Evolutionary conservation across 2,113 vertebrate species (phyloP).

Genomic region (Paradisaea rubra): DNA sequence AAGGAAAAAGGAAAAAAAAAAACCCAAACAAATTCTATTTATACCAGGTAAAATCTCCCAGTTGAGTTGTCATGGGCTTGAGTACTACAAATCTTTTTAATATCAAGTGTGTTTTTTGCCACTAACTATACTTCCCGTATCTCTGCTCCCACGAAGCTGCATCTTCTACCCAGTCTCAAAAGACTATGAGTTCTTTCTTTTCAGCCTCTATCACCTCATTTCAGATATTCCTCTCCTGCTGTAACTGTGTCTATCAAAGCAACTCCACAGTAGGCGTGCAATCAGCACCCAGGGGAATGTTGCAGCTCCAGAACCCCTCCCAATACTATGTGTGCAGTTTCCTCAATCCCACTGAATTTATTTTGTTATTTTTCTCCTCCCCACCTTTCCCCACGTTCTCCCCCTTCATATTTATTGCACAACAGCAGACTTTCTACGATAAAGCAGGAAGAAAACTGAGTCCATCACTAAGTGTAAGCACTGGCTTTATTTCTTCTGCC

Average conservation of each 20-base stretch:
- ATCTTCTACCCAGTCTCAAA: neutral
- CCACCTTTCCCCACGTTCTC: neutral
- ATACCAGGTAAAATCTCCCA: neutral
- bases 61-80: neutral
- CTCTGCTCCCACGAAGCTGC: neutral
- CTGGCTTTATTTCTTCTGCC: neutral
- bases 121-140: neutral
- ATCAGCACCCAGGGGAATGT: neutral
- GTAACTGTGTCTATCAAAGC: neutral
- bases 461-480: neutral
- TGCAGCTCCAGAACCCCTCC: neutral
- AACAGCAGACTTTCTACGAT: neutral
- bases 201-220: neutral
- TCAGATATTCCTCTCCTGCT: neutral
- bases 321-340: neutral
- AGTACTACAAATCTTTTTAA: neutral
- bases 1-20: neutral
- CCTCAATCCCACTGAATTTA: neutral
- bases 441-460: neutral
- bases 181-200: neutral
- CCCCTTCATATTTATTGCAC: neutral
- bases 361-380: neutral
- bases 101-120: neutral
- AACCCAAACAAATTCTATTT: neutral
- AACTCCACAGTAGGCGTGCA: accelerated